These are phyloP conservation scores for Cosmopolites sordidus DNA, from an alignment of 2,888 invertebrate species.

Conservation along the genomic window DNA sequence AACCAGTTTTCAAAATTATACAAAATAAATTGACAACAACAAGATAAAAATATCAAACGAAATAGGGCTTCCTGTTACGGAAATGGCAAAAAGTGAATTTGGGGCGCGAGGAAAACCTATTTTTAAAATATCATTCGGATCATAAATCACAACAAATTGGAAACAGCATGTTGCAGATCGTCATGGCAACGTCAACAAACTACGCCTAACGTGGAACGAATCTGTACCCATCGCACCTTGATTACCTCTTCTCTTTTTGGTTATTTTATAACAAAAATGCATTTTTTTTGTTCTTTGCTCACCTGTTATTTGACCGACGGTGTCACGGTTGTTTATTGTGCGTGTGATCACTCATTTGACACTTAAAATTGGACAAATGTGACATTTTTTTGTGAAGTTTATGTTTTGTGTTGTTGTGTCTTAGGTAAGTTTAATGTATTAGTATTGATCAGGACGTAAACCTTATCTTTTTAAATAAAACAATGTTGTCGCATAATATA, in stretches of 20 bases:
- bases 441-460: too few species aligned
- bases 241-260: conserved; percentile 5
- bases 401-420: conserved; percentile 7
- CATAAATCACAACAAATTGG: not conserved
- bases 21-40: too few species aligned
- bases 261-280: conserved; percentile 7
- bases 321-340: not conserved
- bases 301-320: not conserved
- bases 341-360: conserved; percentile 2
- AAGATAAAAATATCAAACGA: too few species aligned
- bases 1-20: too few species aligned
- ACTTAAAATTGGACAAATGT: conserved; percentile 12
- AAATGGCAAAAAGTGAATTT: too few species aligned
- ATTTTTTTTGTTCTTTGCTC: not conserved
- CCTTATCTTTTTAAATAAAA: too few species aligned
- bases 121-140: too few species aligned
- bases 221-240: conserved; percentile 1
- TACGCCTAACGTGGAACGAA: conserved; percentile 10
- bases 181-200: conserved; percentile 19
- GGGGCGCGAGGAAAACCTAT: too few species aligned
- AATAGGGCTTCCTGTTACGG: too few species aligned
- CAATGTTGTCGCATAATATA: too few species aligned
- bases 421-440: conserved; percentile 4
- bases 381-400: conserved; percentile 12
- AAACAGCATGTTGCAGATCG: conserved; percentile 1